Evolutionary conservation across 2,888 invertebrate species (phyloP), one percentile per base, ranked within the genome.

Genomic region (Sphinx pinastri): DNA sequence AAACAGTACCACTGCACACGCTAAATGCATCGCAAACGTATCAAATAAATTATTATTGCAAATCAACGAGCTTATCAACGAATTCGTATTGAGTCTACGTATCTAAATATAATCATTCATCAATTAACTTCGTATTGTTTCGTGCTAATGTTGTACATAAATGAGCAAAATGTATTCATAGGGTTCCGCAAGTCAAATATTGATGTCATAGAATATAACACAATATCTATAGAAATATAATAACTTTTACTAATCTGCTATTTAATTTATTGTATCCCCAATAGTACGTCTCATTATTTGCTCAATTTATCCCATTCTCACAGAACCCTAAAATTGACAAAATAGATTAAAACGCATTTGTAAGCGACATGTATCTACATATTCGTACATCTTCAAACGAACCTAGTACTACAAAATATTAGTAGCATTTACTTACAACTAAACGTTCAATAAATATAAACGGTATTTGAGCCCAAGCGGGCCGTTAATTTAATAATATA

Each of bases 351-450:
- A 74, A 68, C 69, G 73, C 74, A 77, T 76, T 73, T 71, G 75
- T 71, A 83, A 84, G 81, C 85, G 70, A 79, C 77, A 71, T 63
- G 49, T 14, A 45, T 49, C 63, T 63, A 63, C 72, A 74, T 70
- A 76, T 74, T 77, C 77, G 68, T 76, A 79, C 72, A 70, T 58
- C 74, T 51, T 71, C 57, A 67, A 70, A 81, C 76, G 70, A 79
- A 75, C 76, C 79, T 81, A 83, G 77, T 72, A 71, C 82, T 83
- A 85, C 80, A 77, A 81, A 80, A 79, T 81, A 82, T 85, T 88
- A 88, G 85, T 86, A 88, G 84, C 83, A 82, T 84, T 84, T 80
- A 85, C 80, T 81, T 81, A 80, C 73, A 72, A 73, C 78, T 78
- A 76, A 76, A 83, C 70, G 80, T 79, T 80, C 75, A 81, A 81